phyloP scores from a whole-genome alignment of 1,140 invertebrate species.

The Zeugodacus cucurbitae region DNA sequence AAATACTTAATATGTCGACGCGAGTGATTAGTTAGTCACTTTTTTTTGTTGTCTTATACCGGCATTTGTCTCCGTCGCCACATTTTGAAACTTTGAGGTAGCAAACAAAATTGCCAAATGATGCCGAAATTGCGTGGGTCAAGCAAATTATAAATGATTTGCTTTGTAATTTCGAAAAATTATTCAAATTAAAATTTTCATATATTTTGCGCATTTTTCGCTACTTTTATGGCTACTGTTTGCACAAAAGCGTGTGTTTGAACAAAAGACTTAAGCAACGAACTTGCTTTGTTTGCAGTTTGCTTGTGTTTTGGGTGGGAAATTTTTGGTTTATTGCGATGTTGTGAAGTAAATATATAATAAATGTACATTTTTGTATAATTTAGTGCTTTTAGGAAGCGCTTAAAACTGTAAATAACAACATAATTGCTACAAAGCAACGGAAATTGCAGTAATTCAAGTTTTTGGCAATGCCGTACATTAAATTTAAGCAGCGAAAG shows the following conservation, averaged over 20 bases:
- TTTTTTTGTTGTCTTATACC: not conserved
- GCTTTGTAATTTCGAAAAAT: not conserved
- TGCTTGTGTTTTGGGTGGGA: not conserved
- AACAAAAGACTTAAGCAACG: slow-evolving; percentile 24
- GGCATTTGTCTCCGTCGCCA: not conserved
- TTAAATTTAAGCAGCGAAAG: not conserved
- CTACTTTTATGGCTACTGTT: not conserved
- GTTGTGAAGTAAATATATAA: no score
- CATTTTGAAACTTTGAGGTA: not conserved
- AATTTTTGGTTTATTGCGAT: not conserved
- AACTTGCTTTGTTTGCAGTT: not conserved
- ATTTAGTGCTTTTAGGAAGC: not conserved
- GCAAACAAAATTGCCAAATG: not conserved
- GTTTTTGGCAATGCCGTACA: not conserved
- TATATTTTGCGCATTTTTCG: not conserved
- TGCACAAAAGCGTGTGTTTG: not conserved
- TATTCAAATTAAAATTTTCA: not conserved
- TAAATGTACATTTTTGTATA: no score
- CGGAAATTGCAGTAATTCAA: not conserved
- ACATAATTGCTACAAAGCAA: not conserved
- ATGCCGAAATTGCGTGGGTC: not conserved
- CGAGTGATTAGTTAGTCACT: not conserved
- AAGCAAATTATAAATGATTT: not conserved
- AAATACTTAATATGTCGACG: not conserved
- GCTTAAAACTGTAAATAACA: not conserved